Conservation (phyloP, 2,888 invertebrate species). For the Netelia fuscicornis region DNA sequence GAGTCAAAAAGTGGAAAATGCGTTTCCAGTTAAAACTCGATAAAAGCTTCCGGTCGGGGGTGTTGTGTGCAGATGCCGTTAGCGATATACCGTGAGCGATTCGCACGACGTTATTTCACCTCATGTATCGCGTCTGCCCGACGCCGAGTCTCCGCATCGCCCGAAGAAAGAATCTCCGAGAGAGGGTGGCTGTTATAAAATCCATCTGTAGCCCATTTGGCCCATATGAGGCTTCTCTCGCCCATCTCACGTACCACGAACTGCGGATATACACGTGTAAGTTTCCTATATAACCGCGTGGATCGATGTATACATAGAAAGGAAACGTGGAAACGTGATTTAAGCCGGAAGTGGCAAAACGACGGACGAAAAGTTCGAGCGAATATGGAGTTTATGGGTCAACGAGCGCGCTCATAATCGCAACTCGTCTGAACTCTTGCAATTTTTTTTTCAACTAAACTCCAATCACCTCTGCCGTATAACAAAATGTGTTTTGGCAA, state of each 20-base stretch:
- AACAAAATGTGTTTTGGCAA: too few species aligned
- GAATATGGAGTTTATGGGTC: neutral
- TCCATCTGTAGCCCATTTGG: slow-evolving; percentile 60
- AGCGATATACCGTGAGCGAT: slow-evolving; percentile 44
- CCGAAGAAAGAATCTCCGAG: slow-evolving; percentile 41
- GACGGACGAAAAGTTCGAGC: neutral
- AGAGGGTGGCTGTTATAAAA: slow-evolving; percentile 59
- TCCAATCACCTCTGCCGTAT: neutral
- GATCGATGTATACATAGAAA: too few species aligned
- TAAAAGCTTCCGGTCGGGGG: slow-evolving; percentile 46
- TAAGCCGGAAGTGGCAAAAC: neutral
- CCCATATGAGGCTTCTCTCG: slow-evolving; percentile 14
- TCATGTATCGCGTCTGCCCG: slow-evolving; percentile 27
- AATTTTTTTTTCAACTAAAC: neutral
- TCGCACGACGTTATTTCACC: slow-evolving; percentile 59
- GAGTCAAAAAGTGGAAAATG: slow-evolving; percentile 57
- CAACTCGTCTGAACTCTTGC: neutral
- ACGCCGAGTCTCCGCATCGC: slow-evolving; percentile 21
- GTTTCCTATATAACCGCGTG: neutral
- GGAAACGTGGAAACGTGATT: neutral
- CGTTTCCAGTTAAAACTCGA: slow-evolving; percentile 66
- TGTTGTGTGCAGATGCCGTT: slow-evolving; percentile 4
- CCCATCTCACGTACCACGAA: slow-evolving; percentile 20
- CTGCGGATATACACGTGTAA: slow-evolving; percentile 6
- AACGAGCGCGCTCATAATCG: neutral